phyloP scores from a whole-genome alignment of 2,113 vertebrate species.

The Cyanoderma ruficeps region DNA sequence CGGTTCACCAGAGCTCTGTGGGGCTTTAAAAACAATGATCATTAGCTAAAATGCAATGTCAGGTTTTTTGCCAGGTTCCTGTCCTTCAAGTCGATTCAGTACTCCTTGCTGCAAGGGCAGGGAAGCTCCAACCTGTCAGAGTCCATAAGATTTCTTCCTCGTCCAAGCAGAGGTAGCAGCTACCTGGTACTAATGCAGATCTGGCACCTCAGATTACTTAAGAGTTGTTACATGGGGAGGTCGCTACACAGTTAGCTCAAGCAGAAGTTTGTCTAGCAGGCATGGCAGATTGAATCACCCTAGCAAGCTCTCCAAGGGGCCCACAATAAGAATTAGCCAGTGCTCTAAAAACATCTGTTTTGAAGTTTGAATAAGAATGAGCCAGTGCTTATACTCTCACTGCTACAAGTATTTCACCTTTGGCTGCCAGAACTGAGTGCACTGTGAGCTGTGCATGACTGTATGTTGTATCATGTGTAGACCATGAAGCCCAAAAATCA shows the following conservation, averaged over 20 bases:
- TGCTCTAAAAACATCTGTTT: not conserved
- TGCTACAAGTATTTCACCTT: not conserved
- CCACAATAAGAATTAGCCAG: not conserved
- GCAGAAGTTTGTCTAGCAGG: not conserved
- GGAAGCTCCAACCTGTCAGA: not conserved
- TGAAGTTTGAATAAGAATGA: not conserved
- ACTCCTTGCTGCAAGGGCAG: not conserved
- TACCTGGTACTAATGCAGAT: not conserved
- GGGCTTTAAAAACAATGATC: not conserved
- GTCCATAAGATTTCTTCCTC: not conserved
- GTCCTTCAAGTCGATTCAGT: not conserved
- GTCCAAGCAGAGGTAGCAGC: not conserved
- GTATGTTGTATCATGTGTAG: not conserved
- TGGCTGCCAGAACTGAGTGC: not conserved
- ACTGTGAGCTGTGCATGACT: not conserved
- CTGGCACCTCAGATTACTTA: not conserved
- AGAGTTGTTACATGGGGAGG: not conserved
- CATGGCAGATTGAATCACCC: not conserved
- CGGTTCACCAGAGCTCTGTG: not conserved
- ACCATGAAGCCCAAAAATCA: not conserved
- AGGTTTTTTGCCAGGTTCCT: not conserved
- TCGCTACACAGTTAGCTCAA: not conserved
- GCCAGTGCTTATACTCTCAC: not conserved
- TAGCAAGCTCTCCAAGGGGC: not conserved
- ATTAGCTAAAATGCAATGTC: not conserved